phyloP scores from a whole-genome alignment of 2,113 vertebrate species.

The Xiphophorus hellerii region DNA sequence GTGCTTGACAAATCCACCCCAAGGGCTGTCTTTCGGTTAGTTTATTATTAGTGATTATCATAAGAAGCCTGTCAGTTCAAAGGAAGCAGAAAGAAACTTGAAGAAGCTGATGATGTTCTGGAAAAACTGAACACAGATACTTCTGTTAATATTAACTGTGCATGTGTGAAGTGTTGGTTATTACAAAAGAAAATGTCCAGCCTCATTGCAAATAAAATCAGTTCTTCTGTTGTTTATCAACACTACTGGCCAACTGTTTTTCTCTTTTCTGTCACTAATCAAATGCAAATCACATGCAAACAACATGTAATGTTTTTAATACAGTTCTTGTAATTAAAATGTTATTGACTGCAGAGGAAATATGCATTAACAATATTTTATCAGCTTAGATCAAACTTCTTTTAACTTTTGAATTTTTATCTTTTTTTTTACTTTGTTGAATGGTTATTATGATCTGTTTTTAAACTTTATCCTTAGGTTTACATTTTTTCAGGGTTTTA shows the following conservation, averaged over 20 bases:
- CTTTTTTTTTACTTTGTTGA: background rate
- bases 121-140: background rate
- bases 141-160: background rate
- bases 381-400: background rate
- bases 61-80: constrained; percentile 9
- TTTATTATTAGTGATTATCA: constrained; percentile 25
- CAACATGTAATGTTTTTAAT: background rate
- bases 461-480: background rate
- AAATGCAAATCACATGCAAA: background rate
- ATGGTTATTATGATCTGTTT: too few relatives aligned
- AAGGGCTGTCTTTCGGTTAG: constrained; percentile 37
- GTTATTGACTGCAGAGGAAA: background rate
- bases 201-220: background rate
- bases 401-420: background rate
- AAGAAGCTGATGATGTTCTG: background rate
- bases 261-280: background rate
- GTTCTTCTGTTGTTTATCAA: background rate
- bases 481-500: background rate
- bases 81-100: background rate
- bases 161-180: background rate
- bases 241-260: background rate
- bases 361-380: background rate
- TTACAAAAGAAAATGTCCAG: background rate
- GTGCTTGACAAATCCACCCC: constrained; percentile 23
- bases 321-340: background rate